Evolutionary conservation across 2,888 invertebrate genomes (phyloP), one percentile per base, ranked within the genome.

Genomic region (Shargacucullia verbasci): DNA sequence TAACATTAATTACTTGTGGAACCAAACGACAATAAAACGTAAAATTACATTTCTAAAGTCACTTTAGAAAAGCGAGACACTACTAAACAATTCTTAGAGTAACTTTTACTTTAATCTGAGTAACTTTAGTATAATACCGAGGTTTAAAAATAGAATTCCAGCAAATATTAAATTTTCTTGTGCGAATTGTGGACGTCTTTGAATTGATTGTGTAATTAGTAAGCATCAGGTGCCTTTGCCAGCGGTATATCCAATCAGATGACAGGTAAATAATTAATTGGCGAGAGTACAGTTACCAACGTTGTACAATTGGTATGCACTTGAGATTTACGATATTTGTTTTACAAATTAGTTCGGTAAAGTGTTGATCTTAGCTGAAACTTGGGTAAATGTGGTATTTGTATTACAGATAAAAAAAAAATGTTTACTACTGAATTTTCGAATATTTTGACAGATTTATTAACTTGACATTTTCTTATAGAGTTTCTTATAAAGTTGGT

Each of bases 231-330:
- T 73, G 73, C 54, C 64, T 64, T 72, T 45, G 59, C 56, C 48
- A 56, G 57, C 49, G 40, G 57, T 61, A 48, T 59, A 72, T 45
- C 53, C 69, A 75, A 76, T 76, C 50, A 53, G 45, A 43, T 73
- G 56, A 37, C 60, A 54, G 50, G 48, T 47, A 39, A 44, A 48
- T 59, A 64, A 76, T 69, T 57, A 60, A 76, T 73, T 48, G 53
- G 34, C 39, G 13, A 29, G 13, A 40, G 13, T 47, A 44, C 14
- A 25, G 15, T 7, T 31, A 39, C 34, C 37, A 39, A 15, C 10
- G 15, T 40, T 20, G 13, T 10, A 45, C 9, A 37, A 33, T 43
- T 40, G 29, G 37, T 37, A 46, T 67, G 72, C 67, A 67, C 15
- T 67, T 39, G 31, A 59, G 49, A 54, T 54, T 50, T 35, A 44